Evolutionary conservation across 2,113 vertebrate genomes (phyloP).

Genomic region (Burhinus oedicnemus): DNA sequence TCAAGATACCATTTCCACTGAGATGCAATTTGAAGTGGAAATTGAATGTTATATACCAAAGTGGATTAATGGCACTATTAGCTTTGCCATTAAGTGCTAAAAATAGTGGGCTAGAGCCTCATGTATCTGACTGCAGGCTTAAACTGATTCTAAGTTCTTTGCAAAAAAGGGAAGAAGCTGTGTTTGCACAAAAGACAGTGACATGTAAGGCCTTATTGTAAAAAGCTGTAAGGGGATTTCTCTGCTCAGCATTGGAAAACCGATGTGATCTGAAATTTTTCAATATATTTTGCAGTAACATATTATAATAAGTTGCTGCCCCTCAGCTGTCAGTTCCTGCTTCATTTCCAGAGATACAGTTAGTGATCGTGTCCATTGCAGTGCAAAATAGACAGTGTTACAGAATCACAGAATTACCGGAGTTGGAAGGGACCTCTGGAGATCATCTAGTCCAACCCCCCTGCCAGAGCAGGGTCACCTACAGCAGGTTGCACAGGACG

Average conservation of each 20-base stretch:
- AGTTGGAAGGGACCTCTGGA: too few relatives aligned
- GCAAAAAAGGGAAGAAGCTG: not conserved
- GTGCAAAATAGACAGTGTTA: not conserved
- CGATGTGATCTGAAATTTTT: rapidly evolving
- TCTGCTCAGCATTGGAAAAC: not conserved
- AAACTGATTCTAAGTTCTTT: not conserved
- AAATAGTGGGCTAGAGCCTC: not conserved
- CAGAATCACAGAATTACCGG: too few relatives aligned
- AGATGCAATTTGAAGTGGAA: constrained; percentile 6
- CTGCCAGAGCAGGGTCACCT: too few relatives aligned
- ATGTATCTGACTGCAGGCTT: not conserved
- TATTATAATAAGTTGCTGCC: not conserved
- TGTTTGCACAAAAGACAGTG: not conserved
- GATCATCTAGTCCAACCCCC: too few relatives aligned
- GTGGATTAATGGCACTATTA: constrained; percentile 49
- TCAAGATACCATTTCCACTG: not conserved
- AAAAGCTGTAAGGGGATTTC: not conserved
- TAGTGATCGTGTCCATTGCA: rapidly evolving
- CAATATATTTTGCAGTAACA: not conserved
- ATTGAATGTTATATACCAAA: not conserved
- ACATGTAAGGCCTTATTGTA: not conserved
- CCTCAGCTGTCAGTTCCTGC: not conserved
- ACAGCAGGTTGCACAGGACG: too few relatives aligned
- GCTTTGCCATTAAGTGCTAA: constrained; percentile 28
- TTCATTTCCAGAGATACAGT: not conserved